Evolutionary conservation across 2,888 invertebrate species (phyloP).

Genomic region (Limenitis camilla): DNA sequence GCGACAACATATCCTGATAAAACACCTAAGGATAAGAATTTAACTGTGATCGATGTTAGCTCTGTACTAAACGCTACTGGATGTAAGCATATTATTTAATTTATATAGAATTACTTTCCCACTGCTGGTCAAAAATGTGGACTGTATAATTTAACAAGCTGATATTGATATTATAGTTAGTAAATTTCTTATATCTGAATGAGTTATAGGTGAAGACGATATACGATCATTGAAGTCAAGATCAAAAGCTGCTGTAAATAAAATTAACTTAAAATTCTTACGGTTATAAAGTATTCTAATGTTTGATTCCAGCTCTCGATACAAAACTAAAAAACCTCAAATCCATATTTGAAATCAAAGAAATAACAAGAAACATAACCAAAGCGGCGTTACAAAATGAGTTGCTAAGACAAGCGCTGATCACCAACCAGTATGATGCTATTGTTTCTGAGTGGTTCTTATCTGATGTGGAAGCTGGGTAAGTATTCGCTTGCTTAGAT

Average conservation of each 20-base stretch:
- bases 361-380: neutral
- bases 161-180: too few relatives aligned
- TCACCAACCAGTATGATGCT: conserved; percentile 1
- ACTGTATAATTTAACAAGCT: neutral
- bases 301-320: neutral
- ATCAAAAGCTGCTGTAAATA: too few relatives aligned
- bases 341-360: neutral
- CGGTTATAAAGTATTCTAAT: too few relatives aligned
- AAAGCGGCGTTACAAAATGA: neutral
- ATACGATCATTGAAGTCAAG: too few relatives aligned
- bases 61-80: neutral
- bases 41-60: conserved; percentile 2
- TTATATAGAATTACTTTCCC: too few relatives aligned
- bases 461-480: too few relatives aligned
- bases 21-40: neutral
- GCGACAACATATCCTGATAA: conserved; percentile 20
- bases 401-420: neutral
- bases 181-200: too few relatives aligned
- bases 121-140: neutral
- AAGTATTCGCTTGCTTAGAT: neutral
- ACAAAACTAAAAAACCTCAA: neutral
- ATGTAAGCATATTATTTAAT: neutral
- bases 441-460: too few relatives aligned
- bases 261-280: too few relatives aligned
- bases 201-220: too few relatives aligned